A percentile compares a stretch with the other conserved stretches of the same genome.
Evolutionary conservation across 2,888 invertebrate genomes (phyloP).

Genomic region (Phaonia tiefii): DNA sequence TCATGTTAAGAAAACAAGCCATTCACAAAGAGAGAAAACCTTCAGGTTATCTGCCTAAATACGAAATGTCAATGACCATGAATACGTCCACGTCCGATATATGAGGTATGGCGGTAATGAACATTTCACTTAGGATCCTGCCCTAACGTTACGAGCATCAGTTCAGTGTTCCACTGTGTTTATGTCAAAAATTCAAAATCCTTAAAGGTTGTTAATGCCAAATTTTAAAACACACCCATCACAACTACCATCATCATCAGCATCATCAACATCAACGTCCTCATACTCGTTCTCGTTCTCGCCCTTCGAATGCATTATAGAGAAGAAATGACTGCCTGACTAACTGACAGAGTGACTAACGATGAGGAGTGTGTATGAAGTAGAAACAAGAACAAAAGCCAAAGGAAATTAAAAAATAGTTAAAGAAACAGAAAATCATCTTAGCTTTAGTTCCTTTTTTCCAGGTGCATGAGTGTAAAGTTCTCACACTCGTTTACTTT

Average conservation of each 20-base stretch:
- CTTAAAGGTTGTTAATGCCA: slow-evolving; percentile 27
- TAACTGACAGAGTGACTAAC: slow-evolving; percentile 15
- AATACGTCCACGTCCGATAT: too few species aligned
- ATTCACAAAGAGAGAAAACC: too few species aligned
- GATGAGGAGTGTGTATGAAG: too few species aligned
- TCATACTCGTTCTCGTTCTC: too few species aligned
- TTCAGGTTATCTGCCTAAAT: too few species aligned
- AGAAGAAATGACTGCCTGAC: slow-evolving; percentile 26
- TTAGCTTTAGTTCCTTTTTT: slow-evolving; percentile 42
- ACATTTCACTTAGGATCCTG: background rate
- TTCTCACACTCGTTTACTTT: slow-evolving; percentile 27
- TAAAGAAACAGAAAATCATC: slow-evolving; percentile 43
- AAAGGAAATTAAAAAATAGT: slow-evolving; percentile 42
- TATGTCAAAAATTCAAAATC: slow-evolving; percentile 6
- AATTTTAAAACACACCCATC: slow-evolving; percentile 18
- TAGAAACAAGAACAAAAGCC: background rate
- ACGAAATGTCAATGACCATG: too few species aligned
- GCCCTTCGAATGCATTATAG: slow-evolving; percentile 22
- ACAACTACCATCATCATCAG: background rate
- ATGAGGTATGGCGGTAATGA: too few species aligned
- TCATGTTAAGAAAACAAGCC: too few species aligned
- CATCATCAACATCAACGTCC: slow-evolving; percentile 34
- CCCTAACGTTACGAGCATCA: background rate
- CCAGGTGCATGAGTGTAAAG: slow-evolving; percentile 30
- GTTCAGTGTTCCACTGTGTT: slow-evolving; percentile 36